These are phyloP conservation scores for Genyomyrus donnyi DNA, from an alignment of 2,113 vertebrate genomes.

Conservation along the genomic window DNA sequence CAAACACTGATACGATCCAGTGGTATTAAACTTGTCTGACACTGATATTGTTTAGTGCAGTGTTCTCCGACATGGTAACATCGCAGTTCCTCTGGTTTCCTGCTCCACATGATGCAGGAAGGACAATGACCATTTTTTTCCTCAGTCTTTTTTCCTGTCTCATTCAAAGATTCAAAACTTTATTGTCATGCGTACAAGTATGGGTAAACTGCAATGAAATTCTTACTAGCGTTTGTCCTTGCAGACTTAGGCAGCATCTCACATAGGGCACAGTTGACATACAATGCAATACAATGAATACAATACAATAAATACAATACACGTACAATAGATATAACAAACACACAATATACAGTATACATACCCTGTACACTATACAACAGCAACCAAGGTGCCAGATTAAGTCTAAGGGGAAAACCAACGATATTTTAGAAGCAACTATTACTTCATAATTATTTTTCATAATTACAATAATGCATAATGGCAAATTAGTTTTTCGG, in stretches of 20 bases:
- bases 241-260: neutral
- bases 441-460: neutral
- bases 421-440: neutral
- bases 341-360: neutral
- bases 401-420: neutral
- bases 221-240: neutral
- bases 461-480: neutral
- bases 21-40: neutral
- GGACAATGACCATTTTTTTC: neutral
- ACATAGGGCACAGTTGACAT: neutral
- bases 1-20: neutral
- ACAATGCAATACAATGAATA: neutral
- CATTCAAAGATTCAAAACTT: neutral
- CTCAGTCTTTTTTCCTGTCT: neutral
- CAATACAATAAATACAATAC: neutral
- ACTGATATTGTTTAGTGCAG: neutral
- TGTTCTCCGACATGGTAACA: neutral
- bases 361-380: neutral
- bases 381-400: neutral
- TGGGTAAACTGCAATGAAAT: neutral
- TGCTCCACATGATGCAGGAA: neutral
- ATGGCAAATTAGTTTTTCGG: neutral
- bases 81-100: neutral
- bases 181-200: neutral
- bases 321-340: neutral